A percentile compares a stretch with the other conserved stretches of the same genome.
Conservation (phyloP, 2,113 vertebrate genomes). For the Lanius ludovicianus region DNA sequence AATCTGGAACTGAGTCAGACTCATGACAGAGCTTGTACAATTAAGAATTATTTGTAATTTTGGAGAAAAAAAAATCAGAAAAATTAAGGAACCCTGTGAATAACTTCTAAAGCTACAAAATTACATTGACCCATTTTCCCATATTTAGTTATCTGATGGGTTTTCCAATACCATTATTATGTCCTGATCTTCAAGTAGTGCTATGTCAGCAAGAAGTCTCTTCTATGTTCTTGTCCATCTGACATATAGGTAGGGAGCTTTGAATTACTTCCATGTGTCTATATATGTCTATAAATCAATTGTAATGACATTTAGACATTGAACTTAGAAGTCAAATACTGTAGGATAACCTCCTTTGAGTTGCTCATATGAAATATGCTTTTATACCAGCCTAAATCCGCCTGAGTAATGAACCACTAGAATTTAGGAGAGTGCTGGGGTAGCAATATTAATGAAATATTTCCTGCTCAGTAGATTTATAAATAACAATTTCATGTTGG, state of each 20-base stretch:
- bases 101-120: background rate
- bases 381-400: background rate
- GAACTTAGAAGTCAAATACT: background rate
- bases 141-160: background rate
- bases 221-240: background rate
- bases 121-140: background rate
- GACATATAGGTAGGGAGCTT: background rate
- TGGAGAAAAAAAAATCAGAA: background rate
- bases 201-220: background rate
- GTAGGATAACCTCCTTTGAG: background rate
- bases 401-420: background rate
- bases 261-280: background rate
- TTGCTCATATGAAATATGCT: background rate
- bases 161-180: background rate
- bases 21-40: background rate
- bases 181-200: background rate
- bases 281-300: background rate
- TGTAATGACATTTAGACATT: background rate
- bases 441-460: background rate
- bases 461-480: background rate
- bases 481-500: background rate
- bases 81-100: background rate
- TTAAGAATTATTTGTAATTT: background rate
- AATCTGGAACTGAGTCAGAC: background rate
- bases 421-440: background rate